Percentiles rank a stretch among this genome's conserved stretches.
Evolutionary conservation across 2,113 vertebrate species (phyloP).

Genomic region (Lamprotornis superbus): DNA sequence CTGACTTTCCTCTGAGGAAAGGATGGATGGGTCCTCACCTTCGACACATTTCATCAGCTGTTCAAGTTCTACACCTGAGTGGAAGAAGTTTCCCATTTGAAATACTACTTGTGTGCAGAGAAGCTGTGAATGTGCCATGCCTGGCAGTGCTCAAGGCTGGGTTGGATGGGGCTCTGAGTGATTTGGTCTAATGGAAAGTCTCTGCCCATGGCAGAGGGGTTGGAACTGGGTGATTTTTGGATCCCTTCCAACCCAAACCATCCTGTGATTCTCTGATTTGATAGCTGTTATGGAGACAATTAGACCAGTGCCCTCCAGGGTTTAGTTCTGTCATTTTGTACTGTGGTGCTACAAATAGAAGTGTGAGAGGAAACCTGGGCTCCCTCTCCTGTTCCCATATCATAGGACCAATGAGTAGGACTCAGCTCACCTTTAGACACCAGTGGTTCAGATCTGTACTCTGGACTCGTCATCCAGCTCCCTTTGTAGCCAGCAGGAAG

Average conservation of each 20-base stretch:
- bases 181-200: neutral
- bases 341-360: neutral
- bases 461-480: neutral
- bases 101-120: neutral
- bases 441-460: rapidly evolving
- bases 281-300: rapidly evolving
- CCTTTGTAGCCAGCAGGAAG: neutral
- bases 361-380: neutral
- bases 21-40: neutral
- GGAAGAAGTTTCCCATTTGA: neutral
- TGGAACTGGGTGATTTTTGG: neutral
- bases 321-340: neutral
- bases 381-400: rapidly evolving
- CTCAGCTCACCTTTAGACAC: neutral
- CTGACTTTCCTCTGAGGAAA: neutral
- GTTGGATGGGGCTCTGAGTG: neutral
- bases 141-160: neutral
- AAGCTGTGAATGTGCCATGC: neutral
- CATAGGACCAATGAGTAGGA: rapidly evolving
- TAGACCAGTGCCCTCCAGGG: neutral
- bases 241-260: neutral
- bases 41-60: rapidly evolving
- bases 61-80: neutral
- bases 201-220: rapidly evolving
- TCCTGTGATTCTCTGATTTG: neutral